Percentiles rank a stretch among this genome's conserved stretches.
phyloP scores from a whole-genome alignment of 2,888 invertebrate genomes.

The Vanessa cardui region DNA sequence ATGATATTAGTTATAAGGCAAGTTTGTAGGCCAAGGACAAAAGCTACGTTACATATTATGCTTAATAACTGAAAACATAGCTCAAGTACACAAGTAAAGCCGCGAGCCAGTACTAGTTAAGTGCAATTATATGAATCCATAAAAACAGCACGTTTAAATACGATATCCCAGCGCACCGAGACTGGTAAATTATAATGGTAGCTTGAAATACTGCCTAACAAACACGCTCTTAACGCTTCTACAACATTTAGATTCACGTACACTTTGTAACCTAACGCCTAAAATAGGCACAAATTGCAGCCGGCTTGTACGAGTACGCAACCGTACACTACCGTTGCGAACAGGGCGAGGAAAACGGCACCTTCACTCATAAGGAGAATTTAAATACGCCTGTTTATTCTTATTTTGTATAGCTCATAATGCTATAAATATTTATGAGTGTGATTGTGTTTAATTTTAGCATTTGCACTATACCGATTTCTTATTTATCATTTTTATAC shows the following conservation, averaged over 20 bases:
- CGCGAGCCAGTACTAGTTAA: too few relatives aligned
- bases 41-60: too few relatives aligned
- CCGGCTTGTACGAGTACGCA: not conserved
- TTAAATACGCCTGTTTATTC: not conserved
- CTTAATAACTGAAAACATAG: too few relatives aligned
- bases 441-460: too few relatives aligned
- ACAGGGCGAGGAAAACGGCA: constrained; percentile 1
- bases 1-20: too few relatives aligned
- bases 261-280: constrained; percentile 14
- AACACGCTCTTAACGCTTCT: constrained; percentile 4
- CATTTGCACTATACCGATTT: too few relatives aligned
- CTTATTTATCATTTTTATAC: too few relatives aligned
- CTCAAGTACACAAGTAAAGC: too few relatives aligned
- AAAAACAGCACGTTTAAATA: too few relatives aligned
- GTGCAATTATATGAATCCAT: too few relatives aligned
- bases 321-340: constrained; percentile 9
- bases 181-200: not conserved
- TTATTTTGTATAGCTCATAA: not conserved
- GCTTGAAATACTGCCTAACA: constrained; percentile 6
- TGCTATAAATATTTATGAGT: not conserved
- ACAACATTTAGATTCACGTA: constrained; percentile 3
- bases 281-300: constrained; percentile 34
- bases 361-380: not conserved
- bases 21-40: too few relatives aligned
- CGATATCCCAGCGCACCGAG: not conserved